phyloP scores from a whole-genome alignment of 2,797 vertebrate genomes.

The Eurystomus glaucurus region DNA sequence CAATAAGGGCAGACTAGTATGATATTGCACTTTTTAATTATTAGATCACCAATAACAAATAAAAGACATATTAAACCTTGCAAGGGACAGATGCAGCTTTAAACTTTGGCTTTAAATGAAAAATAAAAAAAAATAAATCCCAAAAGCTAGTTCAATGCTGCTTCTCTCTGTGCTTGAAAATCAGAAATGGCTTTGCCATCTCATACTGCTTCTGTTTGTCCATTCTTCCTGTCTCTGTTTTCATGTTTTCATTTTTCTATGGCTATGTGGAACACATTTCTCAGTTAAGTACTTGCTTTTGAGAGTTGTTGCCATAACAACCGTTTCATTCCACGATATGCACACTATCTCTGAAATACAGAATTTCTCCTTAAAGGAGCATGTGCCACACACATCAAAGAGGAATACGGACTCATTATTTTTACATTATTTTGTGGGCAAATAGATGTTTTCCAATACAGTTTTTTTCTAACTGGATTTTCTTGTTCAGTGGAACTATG shows the following conservation, averaged over 20 bases:
- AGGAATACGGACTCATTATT: conserved; percentile 86
- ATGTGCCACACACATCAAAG: conserved; percentile 86
- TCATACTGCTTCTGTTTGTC: conserved; percentile 81
- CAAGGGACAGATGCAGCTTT: conserved; percentile 25
- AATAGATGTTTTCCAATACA: conserved; percentile 85
- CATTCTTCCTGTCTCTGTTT: conserved; percentile 86
- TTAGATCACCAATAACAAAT: background rate
- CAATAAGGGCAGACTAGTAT: background rate
- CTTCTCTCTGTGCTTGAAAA: conserved; percentile 41
- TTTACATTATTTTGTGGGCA: conserved; percentile 87
- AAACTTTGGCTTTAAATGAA: conserved; percentile 55
- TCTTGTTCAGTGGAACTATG: conserved; percentile 82
- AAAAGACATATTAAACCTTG: conserved; percentile 26
- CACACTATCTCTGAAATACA: conserved; percentile 88
- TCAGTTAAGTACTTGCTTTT: conserved; percentile 88
- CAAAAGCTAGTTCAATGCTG: background rate
- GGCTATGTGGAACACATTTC: conserved; percentile 88
- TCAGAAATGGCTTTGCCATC: conserved; percentile 71
- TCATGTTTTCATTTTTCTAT: conserved; percentile 86
- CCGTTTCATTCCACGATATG: conserved; percentile 87
- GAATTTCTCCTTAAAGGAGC: conserved; percentile 88
- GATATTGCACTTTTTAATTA: conserved; percentile 19
- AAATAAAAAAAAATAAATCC: background rate
- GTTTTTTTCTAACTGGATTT: conserved; percentile 84
- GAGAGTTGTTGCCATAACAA: conserved; percentile 91